Percentiles rank a stretch among this genome's conserved stretches.
Evolutionary conservation across 2,888 invertebrate species (phyloP).

Genomic region (Pyralis farinalis): DNA sequence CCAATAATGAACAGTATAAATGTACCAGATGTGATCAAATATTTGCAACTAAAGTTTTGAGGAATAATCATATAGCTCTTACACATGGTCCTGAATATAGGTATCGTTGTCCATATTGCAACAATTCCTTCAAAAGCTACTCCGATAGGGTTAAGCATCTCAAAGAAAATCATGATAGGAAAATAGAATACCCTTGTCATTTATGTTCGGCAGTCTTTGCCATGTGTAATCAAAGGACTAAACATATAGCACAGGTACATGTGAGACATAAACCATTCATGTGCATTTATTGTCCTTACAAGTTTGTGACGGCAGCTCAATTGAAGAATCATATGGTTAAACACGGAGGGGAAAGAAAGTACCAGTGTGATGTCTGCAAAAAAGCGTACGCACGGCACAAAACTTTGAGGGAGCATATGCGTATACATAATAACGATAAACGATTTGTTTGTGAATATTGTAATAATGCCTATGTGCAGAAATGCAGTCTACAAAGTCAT

Average conservation of each 20-base stretch:
- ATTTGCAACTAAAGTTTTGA: constrained; percentile 40
- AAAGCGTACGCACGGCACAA: constrained; percentile 56
- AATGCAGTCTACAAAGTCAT: constrained; percentile 65
- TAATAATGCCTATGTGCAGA: constrained; percentile 60
- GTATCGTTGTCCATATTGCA: constrained; percentile 47
- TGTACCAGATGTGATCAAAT: constrained; percentile 52
- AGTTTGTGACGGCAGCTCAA: constrained; percentile 49
- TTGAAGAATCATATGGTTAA: constrained; percentile 56
- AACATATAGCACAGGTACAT: constrained; percentile 60
- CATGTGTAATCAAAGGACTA: constrained; percentile 54
- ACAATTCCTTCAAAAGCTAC: constrained; percentile 55
- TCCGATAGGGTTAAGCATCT: constrained; percentile 48
- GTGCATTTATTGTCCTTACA: constrained; percentile 48
- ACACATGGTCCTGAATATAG: constrained; percentile 41
- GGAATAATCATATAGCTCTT: constrained; percentile 42
- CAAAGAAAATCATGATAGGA: constrained; percentile 44
- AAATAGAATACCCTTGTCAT: constrained; percentile 57
- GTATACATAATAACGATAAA: constrained; percentile 64
- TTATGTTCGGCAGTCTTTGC: constrained; percentile 57
- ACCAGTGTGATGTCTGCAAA: constrained; percentile 65
- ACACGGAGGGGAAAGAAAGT: constrained; percentile 49
- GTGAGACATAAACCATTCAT: constrained; percentile 47
- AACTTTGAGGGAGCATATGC: constrained; percentile 58
- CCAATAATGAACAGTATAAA: constrained; percentile 29
- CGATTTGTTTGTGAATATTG: constrained; percentile 67